These are phyloP conservation scores for Hypanus sabinus DNA, from an alignment of 2,113 vertebrate genomes.

Conservation along the genomic window DNA sequence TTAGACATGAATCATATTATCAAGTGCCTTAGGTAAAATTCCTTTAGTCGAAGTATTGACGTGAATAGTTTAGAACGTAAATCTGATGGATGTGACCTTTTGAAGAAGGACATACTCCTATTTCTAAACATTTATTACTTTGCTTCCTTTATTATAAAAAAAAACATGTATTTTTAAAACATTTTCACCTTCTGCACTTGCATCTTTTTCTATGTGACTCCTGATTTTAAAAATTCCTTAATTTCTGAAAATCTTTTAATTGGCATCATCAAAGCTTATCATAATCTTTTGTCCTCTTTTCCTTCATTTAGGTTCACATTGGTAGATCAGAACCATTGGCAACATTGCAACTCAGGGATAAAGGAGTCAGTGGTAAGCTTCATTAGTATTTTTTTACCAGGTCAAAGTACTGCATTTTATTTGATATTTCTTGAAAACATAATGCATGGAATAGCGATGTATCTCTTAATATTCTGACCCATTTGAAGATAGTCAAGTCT, in stretches of 20 bases:
- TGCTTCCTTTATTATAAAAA: too few species aligned
- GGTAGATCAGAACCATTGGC: conserved; percentile 53
- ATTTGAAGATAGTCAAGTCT: neutral
- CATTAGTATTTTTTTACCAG: neutral
- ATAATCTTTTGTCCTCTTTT: conserved; percentile 40
- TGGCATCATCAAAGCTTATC: neutral
- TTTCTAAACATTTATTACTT: neutral
- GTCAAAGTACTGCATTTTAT: neutral
- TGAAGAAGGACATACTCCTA: neutral
- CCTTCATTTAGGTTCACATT: conserved; percentile 51
- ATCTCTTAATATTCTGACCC: neutral
- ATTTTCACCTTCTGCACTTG: neutral
- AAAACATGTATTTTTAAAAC: too few species aligned
- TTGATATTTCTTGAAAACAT: neutral
- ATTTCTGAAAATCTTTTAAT: neutral
- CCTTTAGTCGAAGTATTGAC: neutral
- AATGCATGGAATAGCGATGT: too few species aligned
- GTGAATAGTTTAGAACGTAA: neutral
- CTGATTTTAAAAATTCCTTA: neutral
- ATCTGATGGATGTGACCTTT: neutral
- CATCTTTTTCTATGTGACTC: neutral
- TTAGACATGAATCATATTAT: too few species aligned
- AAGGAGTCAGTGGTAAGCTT: conserved; percentile 76
- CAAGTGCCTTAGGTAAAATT: neutral
- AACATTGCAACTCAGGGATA: conserved; percentile 65